Evolutionary conservation across 2,113 vertebrate species (phyloP), one percentile per base, ranked within the genome.

Genomic region (Azemiops feae): DNA sequence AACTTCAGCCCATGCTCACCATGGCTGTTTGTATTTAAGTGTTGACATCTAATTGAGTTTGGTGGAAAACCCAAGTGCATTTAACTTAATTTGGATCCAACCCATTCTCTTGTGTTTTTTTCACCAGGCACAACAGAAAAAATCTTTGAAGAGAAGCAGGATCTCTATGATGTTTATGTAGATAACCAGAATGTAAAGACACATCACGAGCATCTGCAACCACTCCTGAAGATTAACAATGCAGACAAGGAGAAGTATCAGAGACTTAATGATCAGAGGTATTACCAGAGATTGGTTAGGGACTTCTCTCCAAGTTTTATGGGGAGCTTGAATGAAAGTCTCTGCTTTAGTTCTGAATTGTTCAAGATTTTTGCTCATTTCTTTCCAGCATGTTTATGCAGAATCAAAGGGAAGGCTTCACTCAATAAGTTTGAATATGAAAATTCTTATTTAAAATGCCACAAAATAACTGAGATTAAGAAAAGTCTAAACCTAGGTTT

Each of bases 121-220:
- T 93, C 90, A 93, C 0, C 95, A 99, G 99, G 99, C 97, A 99
- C 99, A 88, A 99, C 99, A 2, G 99, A 99, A 97, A 99, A 99
- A 98, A 99, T 99, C 58, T 99, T 99, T 81, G 99, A 99, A 97
- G 98, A 99, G 94, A 99, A 99, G 95, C 98, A 97, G 90, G 98
- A 99, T 43, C 98, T 99, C 85, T 99, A 99, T 0, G 99, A 99
- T 3, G 98, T 99, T 10, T 99, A 99, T 0, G 97, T 99, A 54
- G 99, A 99, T 88, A 99, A 99, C 97, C 99, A 99, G 98, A 99
- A 99, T n/a, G 99, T 99, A 96, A 99, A 98, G 97, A 99, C 98
- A 0, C 99, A 99, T 97, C 98, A 98, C 0, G 98, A 98, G 90
- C 98, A 98, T 74, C 95, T 99, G 96, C 98, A 99, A 55, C 98